Evolutionary conservation across 2,888 invertebrate genomes (phyloP).

Genomic region (Nomada flava): DNA sequence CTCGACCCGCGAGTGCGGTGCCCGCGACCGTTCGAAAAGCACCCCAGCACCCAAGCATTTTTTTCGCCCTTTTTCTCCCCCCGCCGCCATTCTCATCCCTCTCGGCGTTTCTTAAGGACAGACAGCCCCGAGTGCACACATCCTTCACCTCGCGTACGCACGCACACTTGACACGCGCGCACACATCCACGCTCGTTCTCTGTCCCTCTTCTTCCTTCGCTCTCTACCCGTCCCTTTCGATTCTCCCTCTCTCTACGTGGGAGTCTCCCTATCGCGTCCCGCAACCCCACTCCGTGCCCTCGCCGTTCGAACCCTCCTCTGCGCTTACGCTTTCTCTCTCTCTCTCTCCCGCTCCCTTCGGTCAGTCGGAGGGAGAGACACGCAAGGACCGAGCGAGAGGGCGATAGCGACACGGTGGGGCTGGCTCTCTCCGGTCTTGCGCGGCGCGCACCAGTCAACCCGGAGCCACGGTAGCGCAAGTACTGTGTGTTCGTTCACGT

Average conservation of each 20-base stretch:
- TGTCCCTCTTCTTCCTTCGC: slow-evolving; percentile 31
- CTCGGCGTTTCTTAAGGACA: slow-evolving; percentile 46
- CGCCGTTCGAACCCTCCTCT: slow-evolving; percentile 54
- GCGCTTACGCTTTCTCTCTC: slow-evolving; percentile 42
- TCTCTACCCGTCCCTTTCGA: slow-evolving; percentile 59
- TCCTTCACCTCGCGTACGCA: slow-evolving; percentile 8
- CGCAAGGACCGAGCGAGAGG: slow-evolving; percentile 79
- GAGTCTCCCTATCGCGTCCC: slow-evolving; percentile 52
- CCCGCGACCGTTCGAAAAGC: slow-evolving; percentile 50
- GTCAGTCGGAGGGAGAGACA: slow-evolving; percentile 53
- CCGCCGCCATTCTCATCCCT: slow-evolving; percentile 24
- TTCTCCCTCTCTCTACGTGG: slow-evolving; percentile 45
- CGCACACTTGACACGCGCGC: slow-evolving; percentile 9
- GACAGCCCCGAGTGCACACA: slow-evolving; percentile 39
- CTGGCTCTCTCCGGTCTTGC: slow-evolving; percentile 83
- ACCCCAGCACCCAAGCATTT: slow-evolving; percentile 20
- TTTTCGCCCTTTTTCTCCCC: slow-evolving; percentile 4
- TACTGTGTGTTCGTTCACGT: slow-evolving; percentile 75
- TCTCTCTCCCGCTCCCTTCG: slow-evolving; percentile 54
- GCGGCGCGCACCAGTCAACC: slow-evolving; percentile 83
- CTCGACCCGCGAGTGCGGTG: slow-evolving; percentile 28
- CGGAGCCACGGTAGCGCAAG: slow-evolving; percentile 83
- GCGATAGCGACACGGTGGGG: slow-evolving; percentile 81
- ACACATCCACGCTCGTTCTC: slow-evolving; percentile 26
- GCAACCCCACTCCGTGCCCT: slow-evolving; percentile 59